Conservation (phyloP, 2,797 vertebrate genomes). For the Xyrichtys novacula region DNA sequence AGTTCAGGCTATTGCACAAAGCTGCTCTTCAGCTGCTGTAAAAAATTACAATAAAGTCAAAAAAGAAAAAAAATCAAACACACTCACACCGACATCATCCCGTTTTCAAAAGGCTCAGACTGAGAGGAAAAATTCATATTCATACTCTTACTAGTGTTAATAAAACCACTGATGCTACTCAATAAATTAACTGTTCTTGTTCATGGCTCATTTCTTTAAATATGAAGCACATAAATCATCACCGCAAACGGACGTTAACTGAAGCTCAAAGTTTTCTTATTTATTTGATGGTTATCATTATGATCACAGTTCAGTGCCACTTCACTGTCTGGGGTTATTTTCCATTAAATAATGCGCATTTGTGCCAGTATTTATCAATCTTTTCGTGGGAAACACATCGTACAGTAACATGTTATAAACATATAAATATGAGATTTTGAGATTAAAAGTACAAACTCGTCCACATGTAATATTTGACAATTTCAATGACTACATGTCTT, state of each 20-base stretch:
- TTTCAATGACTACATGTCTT: slow-evolving; percentile 18
- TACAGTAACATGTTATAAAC: slow-evolving; percentile 42
- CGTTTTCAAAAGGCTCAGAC: neutral
- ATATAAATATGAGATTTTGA: slow-evolving; percentile 38
- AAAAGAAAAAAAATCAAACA: neutral
- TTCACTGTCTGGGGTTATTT: slow-evolving; percentile 4
- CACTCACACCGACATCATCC: slow-evolving; percentile 11
- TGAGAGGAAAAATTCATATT: slow-evolving; percentile 1
- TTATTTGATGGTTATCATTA: slow-evolving; percentile 10
- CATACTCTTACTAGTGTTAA: neutral
- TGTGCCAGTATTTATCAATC: slow-evolving; percentile 1
- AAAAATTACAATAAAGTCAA: neutral
- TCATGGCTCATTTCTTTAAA: slow-evolving; percentile 3
- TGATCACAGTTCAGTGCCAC: slow-evolving; percentile 20
- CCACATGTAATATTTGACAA: slow-evolving; percentile 52
- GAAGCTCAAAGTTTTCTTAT: slow-evolving; percentile 6
- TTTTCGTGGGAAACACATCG: slow-evolving; percentile 35
- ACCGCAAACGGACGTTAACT: slow-evolving; percentile 12
- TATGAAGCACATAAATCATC: slow-evolving; percentile 35
- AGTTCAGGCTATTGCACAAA: slow-evolving; percentile 3
- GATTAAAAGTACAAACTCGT: slow-evolving; percentile 35
- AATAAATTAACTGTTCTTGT: neutral
- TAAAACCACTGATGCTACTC: slow-evolving; percentile 21
- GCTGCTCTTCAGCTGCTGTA: slow-evolving; percentile 20
- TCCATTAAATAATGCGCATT: slow-evolving; percentile 8